phyloP scores from a whole-genome alignment of 2,797 vertebrate genomes.

The Chrosomus eos region DNA sequence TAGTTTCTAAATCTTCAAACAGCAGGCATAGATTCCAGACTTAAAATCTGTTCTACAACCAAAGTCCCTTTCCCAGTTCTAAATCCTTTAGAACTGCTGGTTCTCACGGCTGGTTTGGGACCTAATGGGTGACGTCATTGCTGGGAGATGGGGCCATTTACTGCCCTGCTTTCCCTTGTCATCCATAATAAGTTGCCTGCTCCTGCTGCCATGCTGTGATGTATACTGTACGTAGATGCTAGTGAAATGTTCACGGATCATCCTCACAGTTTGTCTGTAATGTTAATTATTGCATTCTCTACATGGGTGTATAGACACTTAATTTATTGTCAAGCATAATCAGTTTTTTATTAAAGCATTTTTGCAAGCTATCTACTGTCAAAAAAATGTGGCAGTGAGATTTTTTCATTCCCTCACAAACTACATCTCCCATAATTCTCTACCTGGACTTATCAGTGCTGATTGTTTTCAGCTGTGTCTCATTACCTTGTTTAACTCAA shows the following conservation, averaged over 20 bases:
- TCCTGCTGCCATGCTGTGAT: neutral
- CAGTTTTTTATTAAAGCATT: neutral
- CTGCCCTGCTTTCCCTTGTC: neutral
- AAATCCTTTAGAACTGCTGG: no score
- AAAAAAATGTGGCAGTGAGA: neutral
- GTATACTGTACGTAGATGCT: neutral
- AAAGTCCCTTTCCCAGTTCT: neutral
- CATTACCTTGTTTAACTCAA: no score
- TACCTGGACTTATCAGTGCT: no score
- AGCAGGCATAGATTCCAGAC: neutral
- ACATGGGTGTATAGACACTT: neutral
- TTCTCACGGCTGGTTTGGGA: neutral
- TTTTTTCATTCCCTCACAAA: no score
- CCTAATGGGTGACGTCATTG: neutral
- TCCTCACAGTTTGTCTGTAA: neutral
- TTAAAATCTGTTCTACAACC: neutral
- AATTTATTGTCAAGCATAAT: neutral
- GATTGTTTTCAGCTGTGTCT: no score
- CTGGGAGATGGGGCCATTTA: neutral
- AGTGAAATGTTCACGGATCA: neutral
- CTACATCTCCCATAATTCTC: no score
- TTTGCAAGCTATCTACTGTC: neutral
- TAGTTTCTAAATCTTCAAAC: slow-evolving; percentile 8
- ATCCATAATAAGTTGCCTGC: neutral
- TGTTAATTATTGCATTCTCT: neutral